Evolutionary conservation across 2,113 vertebrate species (phyloP).

Genomic region (Entelurus aequoreus): DNA sequence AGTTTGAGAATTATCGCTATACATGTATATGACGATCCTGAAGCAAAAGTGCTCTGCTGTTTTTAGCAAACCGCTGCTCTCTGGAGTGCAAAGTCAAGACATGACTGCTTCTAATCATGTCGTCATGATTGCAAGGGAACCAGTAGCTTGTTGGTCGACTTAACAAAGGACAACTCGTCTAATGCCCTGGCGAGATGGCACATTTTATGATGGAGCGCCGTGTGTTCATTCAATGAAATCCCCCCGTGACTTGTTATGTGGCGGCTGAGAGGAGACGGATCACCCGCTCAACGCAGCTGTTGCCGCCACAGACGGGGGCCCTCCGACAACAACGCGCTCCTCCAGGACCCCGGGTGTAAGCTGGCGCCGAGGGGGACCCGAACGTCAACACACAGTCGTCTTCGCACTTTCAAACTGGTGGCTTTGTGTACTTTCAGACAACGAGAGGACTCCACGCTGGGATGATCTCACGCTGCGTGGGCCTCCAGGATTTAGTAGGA

Average conservation of each 20-base stretch:
- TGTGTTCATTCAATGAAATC: constrained; percentile 60
- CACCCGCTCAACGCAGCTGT: constrained; percentile 66
- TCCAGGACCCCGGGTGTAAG: constrained; percentile 54
- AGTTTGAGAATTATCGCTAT: too few relatives aligned
- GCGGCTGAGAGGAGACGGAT: constrained; percentile 66
- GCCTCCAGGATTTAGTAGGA: too few relatives aligned
- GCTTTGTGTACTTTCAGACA: too few relatives aligned
- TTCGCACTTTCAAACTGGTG: too few relatives aligned
- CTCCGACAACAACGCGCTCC: constrained; percentile 63
- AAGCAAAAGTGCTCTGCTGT: too few relatives aligned
- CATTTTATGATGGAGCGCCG: constrained; percentile 58
- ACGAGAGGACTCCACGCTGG: too few relatives aligned
- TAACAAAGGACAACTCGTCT: constrained; percentile 47
- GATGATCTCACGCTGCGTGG: too few relatives aligned
- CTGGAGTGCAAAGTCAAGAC: too few relatives aligned
- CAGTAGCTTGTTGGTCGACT: constrained; percentile 16
- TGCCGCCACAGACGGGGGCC: constrained; percentile 52
- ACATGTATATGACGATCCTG: too few relatives aligned
- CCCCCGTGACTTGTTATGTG: constrained; percentile 72
- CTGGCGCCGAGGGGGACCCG: constrained; percentile 29
- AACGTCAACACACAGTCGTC: constrained; percentile 42
- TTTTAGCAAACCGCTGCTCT: too few relatives aligned
- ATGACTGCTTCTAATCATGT: constrained; percentile 7
- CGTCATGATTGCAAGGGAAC: constrained; percentile 16
- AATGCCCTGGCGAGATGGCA: constrained; percentile 56